Evolutionary conservation across 1,140 invertebrate genomes (phyloP), one percentile per base, ranked within the genome.

Genomic region (Pinna nobilis): DNA sequence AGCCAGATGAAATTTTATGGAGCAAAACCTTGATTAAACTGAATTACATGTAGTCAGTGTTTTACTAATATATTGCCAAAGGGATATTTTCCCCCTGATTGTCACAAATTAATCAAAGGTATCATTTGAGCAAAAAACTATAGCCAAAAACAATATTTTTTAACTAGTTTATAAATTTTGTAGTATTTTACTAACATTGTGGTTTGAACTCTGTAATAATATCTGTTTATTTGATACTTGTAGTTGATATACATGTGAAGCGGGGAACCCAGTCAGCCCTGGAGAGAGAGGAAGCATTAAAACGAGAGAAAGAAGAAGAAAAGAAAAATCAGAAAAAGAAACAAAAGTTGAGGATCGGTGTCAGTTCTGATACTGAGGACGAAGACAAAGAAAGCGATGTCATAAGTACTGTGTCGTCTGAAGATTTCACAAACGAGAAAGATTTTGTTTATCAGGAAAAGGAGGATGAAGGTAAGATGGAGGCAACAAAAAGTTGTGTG

Each of bases 361-460:
- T 37, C n/a, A 35, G n/a, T 41, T 1, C 59, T 23, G 39, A 18
- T 6, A 67, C 60, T 20, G 28, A 51, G 35, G 39, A 51, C 0
- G 41, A 61, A 18, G 50, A 70, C 6, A 53, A 68, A 20, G 69
- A 57, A 13, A 69, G 72, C 3, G 70, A 65, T 57, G 71, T 59
- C 5, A 64, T 63, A 33, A 66, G 57, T 71, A 65, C 47, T 30
- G 55, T 70, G 13, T 69, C 70, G n/a, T 55, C 65, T 20, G 78
- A 80, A 59, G 70, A 79, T 35, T 50, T 75, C 1, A 60, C 67
- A 4, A 44, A 74, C 20, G 68, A 70, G 30, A 69, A 41, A 51
- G 66, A 75, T 41, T 70, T 57, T 50, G 53, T 70, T 2, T 75
- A 60, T 37, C 66, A 75, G 51, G 67, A 59, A 4, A 51, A 35